Evolutionary conservation across 2,888 invertebrate genomes (phyloP).

Genomic region (Ochropacha duplaris): DNA sequence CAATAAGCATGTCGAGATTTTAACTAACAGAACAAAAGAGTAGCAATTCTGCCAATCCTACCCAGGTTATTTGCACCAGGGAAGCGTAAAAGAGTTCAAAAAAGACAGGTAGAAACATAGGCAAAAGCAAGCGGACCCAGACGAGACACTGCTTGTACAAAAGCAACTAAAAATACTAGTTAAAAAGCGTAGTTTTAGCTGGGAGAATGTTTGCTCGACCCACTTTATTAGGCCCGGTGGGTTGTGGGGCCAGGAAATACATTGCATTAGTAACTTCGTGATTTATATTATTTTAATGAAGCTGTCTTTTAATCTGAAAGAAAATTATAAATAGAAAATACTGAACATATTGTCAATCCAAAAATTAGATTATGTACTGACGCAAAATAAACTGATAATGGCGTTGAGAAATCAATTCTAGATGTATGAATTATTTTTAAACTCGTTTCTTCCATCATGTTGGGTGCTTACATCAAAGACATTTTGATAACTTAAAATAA

Average conservation of each 20-base stretch:
- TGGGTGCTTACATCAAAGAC: too few relatives aligned
- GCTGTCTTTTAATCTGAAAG: too few relatives aligned
- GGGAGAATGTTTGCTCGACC: slow-evolving; percentile 71
- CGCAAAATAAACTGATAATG: too few relatives aligned
- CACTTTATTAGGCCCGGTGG: slow-evolving; percentile 71
- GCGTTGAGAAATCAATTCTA: too few relatives aligned
- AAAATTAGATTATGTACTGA: too few relatives aligned
- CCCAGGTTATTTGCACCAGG: slow-evolving; percentile 40
- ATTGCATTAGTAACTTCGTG: slow-evolving; percentile 9
- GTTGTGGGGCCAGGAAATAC: slow-evolving; percentile 40
- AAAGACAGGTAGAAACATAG: slow-evolving; percentile 35
- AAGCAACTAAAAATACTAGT: slow-evolving; percentile 73
- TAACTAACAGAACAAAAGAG: slow-evolving; percentile 20
- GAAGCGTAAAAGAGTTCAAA: slow-evolving; percentile 39
- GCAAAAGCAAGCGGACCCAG: slow-evolving; percentile 41
- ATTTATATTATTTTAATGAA: background rate
- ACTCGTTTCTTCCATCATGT: too few relatives aligned
- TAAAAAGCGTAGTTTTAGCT: slow-evolving; percentile 74
- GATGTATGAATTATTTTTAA: too few relatives aligned
- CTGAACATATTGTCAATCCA: too few relatives aligned
- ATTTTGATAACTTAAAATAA: too few relatives aligned
- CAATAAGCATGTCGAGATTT: background rate
- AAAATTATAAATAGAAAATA: too few relatives aligned
- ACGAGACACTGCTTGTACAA: slow-evolving; percentile 58
- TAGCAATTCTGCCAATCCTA: slow-evolving; percentile 38